These are phyloP conservation scores for Apotomis turbidana DNA, from an alignment of 2,888 invertebrate genomes.

Conservation along the genomic window DNA sequence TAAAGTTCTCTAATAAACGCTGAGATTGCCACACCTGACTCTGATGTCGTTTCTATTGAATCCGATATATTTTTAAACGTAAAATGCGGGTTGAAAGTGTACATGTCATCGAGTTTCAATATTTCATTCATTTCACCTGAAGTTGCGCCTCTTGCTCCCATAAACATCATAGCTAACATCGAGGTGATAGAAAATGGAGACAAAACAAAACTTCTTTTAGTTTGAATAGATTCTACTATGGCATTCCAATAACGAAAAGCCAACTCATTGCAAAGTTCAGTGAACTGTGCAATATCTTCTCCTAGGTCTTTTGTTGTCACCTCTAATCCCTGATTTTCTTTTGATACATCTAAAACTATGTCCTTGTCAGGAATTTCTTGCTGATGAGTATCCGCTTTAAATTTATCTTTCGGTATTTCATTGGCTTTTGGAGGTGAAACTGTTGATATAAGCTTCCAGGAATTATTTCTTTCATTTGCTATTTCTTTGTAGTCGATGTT, in stretches of 20 bases:
- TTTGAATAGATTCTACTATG: slow-evolving; percentile 88
- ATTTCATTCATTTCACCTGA: slow-evolving; percentile 96
- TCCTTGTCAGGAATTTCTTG: slow-evolving; percentile 65
- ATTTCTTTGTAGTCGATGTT: slow-evolving; percentile 77
- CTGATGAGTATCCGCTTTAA: slow-evolving; percentile 62
- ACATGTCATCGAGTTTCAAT: slow-evolving; percentile 92
- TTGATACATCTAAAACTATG: slow-evolving; percentile 70
- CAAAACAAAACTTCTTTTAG: slow-evolving; percentile 89
- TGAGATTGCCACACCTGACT: slow-evolving; percentile 90
- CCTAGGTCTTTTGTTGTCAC: slow-evolving; percentile 88
- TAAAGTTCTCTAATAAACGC: slow-evolving; percentile 93
- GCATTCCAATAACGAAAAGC: slow-evolving; percentile 93
- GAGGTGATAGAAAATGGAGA: slow-evolving; percentile 94
- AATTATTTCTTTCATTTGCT: slow-evolving; percentile 68
- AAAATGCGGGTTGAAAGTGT: slow-evolving; percentile 95
- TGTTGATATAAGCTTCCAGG: slow-evolving; percentile 85
- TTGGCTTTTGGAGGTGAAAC: slow-evolving; percentile 78
- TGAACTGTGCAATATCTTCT: slow-evolving; percentile 90
- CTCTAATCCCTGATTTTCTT: slow-evolving; percentile 87
- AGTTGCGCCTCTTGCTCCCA: slow-evolving; percentile 93
- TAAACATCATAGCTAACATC: slow-evolving; percentile 94
- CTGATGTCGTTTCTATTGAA: slow-evolving; percentile 87
- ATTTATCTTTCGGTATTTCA: slow-evolving; percentile 69
- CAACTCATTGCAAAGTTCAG: slow-evolving; percentile 92
- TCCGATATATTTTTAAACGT: slow-evolving; percentile 94